Evolutionary conservation across 1,140 invertebrate species (phyloP).

Genomic region (Hestina assimilis): DNA sequence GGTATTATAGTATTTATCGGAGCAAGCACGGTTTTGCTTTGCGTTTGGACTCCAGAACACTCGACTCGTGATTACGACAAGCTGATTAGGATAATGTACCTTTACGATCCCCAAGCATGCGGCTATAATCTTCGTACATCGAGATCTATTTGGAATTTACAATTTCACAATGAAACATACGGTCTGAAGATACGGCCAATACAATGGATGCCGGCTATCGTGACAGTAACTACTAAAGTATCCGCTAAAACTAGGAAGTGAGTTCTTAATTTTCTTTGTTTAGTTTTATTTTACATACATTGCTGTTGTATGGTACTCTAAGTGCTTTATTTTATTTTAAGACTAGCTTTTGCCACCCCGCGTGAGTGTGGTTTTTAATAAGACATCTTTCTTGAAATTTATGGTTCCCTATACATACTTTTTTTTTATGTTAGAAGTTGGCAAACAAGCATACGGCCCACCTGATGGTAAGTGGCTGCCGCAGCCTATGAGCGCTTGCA

Average conservation of each 20-base stretch:
- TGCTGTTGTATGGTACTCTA: too few relatives aligned
- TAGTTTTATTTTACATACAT: too few relatives aligned
- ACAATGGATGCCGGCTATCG: constrained; percentile 36
- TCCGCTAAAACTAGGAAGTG: constrained; percentile 54
- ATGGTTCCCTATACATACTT: too few relatives aligned
- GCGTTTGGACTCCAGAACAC: constrained; percentile 49
- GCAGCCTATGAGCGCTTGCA: too few relatives aligned
- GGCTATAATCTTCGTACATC: constrained; percentile 34
- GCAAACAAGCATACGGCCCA: too few relatives aligned
- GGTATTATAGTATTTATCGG: constrained; percentile 46
- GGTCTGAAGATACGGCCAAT: constrained; percentile 44
- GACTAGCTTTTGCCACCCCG: too few relatives aligned
- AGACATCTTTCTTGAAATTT: too few relatives aligned
- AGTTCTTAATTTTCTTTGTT: constrained; percentile 1
- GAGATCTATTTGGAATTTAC: constrained; percentile 33
- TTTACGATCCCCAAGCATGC: constrained; percentile 55
- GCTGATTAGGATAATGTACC: constrained; percentile 56
- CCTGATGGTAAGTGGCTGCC: too few relatives aligned
- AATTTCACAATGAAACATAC: constrained; percentile 43
- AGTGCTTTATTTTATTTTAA: too few relatives aligned
- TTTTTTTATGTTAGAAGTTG: too few relatives aligned
- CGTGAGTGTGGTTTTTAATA: too few relatives aligned
- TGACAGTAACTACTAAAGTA: constrained; percentile 44
- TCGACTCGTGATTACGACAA: constrained; percentile 46
- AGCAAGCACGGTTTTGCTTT: constrained; percentile 37